Base-by-base conservation (phyloP, 2,113 vertebrate genomes). In the Natator depressus region DNA sequence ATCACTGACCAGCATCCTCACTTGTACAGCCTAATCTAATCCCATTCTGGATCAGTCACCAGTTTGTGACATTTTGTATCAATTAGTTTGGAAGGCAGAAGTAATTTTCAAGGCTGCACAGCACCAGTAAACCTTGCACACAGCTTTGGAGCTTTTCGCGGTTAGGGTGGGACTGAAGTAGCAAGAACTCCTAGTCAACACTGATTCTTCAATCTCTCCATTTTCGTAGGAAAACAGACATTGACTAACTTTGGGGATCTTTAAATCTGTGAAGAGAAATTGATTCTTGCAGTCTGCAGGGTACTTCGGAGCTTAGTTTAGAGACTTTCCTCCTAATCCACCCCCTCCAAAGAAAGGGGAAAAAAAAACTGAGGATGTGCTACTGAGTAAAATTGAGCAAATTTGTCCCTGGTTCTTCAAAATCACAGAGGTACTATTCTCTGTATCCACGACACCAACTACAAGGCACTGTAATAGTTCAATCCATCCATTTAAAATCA, bases 41-140 rank as follows among this genome's bases (percentile, higher is more conserved):
- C n/a, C 17, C 27, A 54, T 9, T 8, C 76, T 53, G 88, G 54
- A 84, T 87, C 65, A 49, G n/a, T 75, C 35, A 72, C 65, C 50
- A 82, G 84, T 14, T n/a, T 51, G 29, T 83, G 80, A 88, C 62
- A 83, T 93, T 93, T 72, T 81, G 82, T 55, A 90, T 90, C 95
- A 83, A 82, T 79, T 89, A 72, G 55, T 54, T 81, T 55, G 82
- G 69, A 90, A 55, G 65, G 51, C 46, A 54, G 65, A 81, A 86
- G 62, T 24, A 82, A 10, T 78, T 93, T 49, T 24, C 46, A 80
- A 16, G 7, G 42, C 75, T 65, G 7, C 38, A 49, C 69, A 84
- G 29, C 55, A 57, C 46, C 80, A 89, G 47, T 6, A 90, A 16
- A 38, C 88, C 42, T 57, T 65, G 75, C 54, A 53, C 85, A 79